Conservation (phyloP, 2,797 vertebrate genomes). For the Remorina albescens region DNA sequence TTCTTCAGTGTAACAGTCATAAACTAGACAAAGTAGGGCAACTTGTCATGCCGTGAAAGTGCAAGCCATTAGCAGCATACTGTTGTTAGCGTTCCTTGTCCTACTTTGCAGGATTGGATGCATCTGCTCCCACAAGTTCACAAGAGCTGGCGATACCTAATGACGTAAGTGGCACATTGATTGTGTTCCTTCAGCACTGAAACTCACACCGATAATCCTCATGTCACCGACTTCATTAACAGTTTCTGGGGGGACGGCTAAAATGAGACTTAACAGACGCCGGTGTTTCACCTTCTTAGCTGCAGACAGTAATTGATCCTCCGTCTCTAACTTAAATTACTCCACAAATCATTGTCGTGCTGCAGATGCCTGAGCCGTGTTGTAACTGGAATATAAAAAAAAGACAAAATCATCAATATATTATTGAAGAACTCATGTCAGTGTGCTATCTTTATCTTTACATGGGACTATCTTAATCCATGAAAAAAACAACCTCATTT, state of each 20-base stretch:
- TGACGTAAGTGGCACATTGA: slow-evolving; percentile 89
- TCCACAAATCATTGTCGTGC: not conserved
- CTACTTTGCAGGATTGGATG: slow-evolving; percentile 89
- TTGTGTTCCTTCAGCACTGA: slow-evolving; percentile 49
- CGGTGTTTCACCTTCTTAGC: slow-evolving; percentile 5
- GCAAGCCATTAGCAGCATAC: slow-evolving; percentile 63
- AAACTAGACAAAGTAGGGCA: slow-evolving; percentile 63
- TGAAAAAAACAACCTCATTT: not conserved
- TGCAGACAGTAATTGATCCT: slow-evolving; percentile 11
- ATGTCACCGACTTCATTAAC: slow-evolving; percentile 40
- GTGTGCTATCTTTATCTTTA: not conserved
- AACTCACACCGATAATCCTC: slow-evolving; percentile 44
- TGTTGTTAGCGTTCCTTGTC: slow-evolving; percentile 80
- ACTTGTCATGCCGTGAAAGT: slow-evolving; percentile 61
- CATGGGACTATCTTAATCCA: not conserved
- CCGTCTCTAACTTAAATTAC: not conserved
- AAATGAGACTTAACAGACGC: slow-evolving; percentile 42
- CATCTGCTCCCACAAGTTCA: slow-evolving; percentile 90
- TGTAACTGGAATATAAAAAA: not conserved
- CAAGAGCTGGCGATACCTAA: slow-evolving; percentile 96
- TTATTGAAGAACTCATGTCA: not conserved
- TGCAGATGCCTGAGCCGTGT: not conserved
- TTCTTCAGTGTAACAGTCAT: slow-evolving; percentile 43
- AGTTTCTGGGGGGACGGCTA: slow-evolving; percentile 39
- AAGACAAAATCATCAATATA: not conserved